These are phyloP conservation scores for Phasianus colchicus DNA, from an alignment of 2,113 vertebrate species.

Conservation along the genomic window DNA sequence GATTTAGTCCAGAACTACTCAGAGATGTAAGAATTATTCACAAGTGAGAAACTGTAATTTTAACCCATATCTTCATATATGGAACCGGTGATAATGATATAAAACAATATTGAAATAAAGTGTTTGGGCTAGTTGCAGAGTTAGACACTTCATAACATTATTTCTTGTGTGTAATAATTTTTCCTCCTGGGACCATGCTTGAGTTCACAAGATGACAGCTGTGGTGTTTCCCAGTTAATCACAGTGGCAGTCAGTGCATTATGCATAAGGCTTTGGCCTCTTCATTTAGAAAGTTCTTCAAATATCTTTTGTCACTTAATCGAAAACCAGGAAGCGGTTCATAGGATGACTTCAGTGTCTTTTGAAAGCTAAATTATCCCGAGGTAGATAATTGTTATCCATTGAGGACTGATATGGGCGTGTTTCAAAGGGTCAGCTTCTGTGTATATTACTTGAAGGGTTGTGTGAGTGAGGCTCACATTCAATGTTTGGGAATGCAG, in stretches of 20 bases:
- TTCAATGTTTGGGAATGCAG: not conserved
- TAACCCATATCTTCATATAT: not conserved
- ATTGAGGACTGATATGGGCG: not conserved
- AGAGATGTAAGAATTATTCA: not conserved
- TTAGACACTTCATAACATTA: not conserved
- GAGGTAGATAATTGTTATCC: not conserved
- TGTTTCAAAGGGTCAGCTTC: not conserved
- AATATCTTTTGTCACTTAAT: not conserved
- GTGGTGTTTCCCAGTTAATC: not conserved
- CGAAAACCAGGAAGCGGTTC: not conserved
- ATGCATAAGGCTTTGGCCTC: not conserved
- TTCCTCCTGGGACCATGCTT: not conserved
- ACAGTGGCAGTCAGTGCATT: not conserved
- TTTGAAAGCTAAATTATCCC: not conserved
- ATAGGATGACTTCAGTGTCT: not conserved
- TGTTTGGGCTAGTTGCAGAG: not conserved
- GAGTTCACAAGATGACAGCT: not conserved
- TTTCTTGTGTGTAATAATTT: accelerated
- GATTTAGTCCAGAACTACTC: not conserved
- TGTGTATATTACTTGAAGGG: not conserved
- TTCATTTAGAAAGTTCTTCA: not conserved
- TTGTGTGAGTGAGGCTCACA: not conserved
- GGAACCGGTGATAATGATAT: not conserved
- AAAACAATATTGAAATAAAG: not conserved
- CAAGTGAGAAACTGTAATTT: not conserved